Percentiles rank a stretch among this genome's conserved stretches.
These are phyloP conservation scores for Chaetodon trifascialis DNA, from an alignment of 2,113 vertebrate genomes.

Conservation along the genomic window DNA sequence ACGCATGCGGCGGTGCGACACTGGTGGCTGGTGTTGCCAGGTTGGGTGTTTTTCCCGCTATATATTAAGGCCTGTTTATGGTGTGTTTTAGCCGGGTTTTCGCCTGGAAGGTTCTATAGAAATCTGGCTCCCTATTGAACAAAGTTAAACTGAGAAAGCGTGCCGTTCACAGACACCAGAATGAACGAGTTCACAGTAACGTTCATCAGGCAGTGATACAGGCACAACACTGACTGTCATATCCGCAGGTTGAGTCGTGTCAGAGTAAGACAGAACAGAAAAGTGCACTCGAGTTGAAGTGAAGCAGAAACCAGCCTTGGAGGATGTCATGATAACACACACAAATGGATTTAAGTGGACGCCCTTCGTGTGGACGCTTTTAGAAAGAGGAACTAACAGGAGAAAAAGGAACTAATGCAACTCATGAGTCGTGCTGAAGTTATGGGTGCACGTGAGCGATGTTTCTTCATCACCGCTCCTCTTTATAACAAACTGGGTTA, in stretches of 20 bases:
- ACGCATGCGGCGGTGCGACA: too few relatives aligned
- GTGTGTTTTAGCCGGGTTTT: too few relatives aligned
- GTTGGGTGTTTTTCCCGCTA: too few relatives aligned
- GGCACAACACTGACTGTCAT: too few relatives aligned
- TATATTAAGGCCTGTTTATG: too few relatives aligned
- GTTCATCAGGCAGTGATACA: too few relatives aligned
- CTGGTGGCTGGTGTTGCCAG: too few relatives aligned
- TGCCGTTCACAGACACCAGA: too few relatives aligned
- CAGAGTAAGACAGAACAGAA: slow-evolving; percentile 5
- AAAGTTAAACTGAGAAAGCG: too few relatives aligned
- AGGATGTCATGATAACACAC: slow-evolving; percentile 1
- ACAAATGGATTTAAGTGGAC: slow-evolving; percentile 34
- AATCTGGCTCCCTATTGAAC: too few relatives aligned
- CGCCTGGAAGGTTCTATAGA: too few relatives aligned
- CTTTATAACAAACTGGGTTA: background rate
- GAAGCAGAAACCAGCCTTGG: slow-evolving; percentile 30
- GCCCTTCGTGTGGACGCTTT: slow-evolving; percentile 9
- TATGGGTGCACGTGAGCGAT: background rate
- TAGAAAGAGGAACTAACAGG: slow-evolving; percentile 54
- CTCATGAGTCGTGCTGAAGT: slow-evolving; percentile 32
- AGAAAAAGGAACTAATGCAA: slow-evolving; percentile 42
- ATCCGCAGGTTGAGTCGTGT: slow-evolving; percentile 22
- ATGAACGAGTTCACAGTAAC: too few relatives aligned
- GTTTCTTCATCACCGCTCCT: slow-evolving; percentile 4
- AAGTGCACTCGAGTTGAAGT: slow-evolving; percentile 12